phyloP scores from a whole-genome alignment of 2,797 vertebrate species.

The Acanthis flammea region DNA sequence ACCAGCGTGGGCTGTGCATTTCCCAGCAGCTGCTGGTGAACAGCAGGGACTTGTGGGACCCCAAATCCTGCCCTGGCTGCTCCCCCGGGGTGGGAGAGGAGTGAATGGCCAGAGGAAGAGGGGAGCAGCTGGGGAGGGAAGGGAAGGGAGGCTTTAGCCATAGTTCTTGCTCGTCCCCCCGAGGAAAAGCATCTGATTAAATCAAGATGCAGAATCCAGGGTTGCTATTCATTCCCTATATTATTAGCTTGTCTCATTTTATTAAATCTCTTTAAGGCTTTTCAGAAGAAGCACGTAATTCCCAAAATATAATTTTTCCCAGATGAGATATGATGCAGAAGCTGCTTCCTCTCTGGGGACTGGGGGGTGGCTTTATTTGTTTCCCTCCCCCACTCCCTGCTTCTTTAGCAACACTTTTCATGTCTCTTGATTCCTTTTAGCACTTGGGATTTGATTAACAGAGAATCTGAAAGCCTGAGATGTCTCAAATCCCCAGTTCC shows the following conservation, averaged over 20 bases:
- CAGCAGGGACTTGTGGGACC: background rate
- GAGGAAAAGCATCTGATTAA: slow-evolving; percentile 51
- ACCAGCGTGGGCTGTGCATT: accelerated
- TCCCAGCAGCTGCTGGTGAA: background rate
- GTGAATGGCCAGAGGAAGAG: background rate
- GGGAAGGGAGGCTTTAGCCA: background rate
- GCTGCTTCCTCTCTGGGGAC: slow-evolving; percentile 1
- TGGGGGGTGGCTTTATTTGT: background rate
- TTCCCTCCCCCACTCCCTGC: background rate
- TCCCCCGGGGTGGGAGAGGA: background rate
- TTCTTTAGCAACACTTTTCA: slow-evolving; percentile 12
- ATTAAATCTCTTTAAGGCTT: slow-evolving; percentile 57
- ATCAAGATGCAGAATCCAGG: slow-evolving; percentile 38
- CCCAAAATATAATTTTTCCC: slow-evolving; percentile 56
- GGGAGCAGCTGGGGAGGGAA: background rate
- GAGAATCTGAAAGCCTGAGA: background rate
- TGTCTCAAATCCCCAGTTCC: background rate
- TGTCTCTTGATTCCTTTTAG: background rate
- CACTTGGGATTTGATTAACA: background rate
- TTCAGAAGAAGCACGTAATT: slow-evolving; percentile 37
- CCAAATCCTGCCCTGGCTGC: background rate
- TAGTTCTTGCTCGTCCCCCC: background rate
- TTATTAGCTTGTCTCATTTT: slow-evolving; percentile 67
- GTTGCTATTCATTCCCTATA: slow-evolving; percentile 54
- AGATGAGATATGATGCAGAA: slow-evolving; percentile 35